Base-by-base conservation (phyloP, 2,888 invertebrate species). In the Frankliniella intonsa region DNA sequence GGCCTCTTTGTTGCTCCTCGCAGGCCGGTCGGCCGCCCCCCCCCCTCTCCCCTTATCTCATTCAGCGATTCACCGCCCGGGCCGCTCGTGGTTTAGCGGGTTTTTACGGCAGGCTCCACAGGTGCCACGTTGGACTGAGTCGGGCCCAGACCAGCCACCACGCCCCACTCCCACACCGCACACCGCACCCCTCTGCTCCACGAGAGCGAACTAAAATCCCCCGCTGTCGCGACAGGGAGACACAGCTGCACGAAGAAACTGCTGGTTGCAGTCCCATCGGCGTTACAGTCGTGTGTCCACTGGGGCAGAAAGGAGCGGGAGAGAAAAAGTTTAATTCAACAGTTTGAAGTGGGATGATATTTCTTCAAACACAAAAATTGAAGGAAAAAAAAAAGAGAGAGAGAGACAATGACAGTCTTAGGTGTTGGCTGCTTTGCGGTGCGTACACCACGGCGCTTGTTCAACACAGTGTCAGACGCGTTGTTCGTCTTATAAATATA, bases 31-130 rank as follows among this genome's bases (percentile, higher is more conserved):
- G 19, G 12, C 1, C 55, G 12, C 14, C 55, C 55, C 25, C 25
- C n/a, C 69, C 19, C 69, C 22, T 69, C n/a, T 8, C 69, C 12
- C 69, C 69, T 76, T 76, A 76, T 76, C 69, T 76, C 25, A 76
- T 76, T 76, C 69, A 76, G 69, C 69, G 69, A 76, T 76, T 76
- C 69, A 76, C 69, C 69, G 69, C 69, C 25, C 69, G 69, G 69
- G 25, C 25, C 69, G 69, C 69, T 8, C 69, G 69, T 25, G 69
- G 69, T 76, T 76, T 76, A 76, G 69, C 69, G 22, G 25, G 10
- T 76, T 76, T 76, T 76, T 25, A 76, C 22, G 69, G 69, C 12
- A 76, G 69, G 69, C 69, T 76, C 69, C 69, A 76, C 69, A 76
- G 69, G 69, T 76, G 69, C 38, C 38, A 5, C 38, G 38, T 2